These are phyloP conservation scores for Myripristis jacobus DNA, from an alignment of 2,797 vertebrate species.

Conservation along the genomic window DNA sequence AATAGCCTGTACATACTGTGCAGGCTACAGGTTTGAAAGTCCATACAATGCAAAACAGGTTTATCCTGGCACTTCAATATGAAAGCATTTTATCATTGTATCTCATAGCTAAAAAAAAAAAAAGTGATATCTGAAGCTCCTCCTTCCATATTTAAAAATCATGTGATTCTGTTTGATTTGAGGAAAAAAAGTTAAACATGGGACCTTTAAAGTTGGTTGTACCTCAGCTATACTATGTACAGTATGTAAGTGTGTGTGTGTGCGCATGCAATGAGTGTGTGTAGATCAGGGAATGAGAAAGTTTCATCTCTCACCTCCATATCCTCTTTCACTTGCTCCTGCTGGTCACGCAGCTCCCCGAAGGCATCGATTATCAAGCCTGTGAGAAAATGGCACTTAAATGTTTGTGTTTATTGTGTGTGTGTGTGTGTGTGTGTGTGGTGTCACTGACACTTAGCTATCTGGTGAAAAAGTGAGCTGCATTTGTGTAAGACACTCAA, in stretches of 20 bases:
- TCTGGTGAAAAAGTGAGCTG: not conserved
- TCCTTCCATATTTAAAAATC: too few relatives aligned
- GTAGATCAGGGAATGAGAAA: too few relatives aligned
- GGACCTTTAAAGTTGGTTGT: not conserved
- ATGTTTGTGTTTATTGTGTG: not conserved
- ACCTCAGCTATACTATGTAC: not conserved
- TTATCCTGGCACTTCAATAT: too few relatives aligned
- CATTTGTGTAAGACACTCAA: not conserved
- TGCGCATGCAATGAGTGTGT: too few relatives aligned
- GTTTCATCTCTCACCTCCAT: slow-evolving; percentile 79
- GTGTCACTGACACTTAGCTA: not conserved
- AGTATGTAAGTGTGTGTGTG: not conserved
- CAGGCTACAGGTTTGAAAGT: too few relatives aligned
- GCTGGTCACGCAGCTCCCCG: slow-evolving; percentile 84
- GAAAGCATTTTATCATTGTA: too few relatives aligned
- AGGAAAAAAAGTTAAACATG: too few relatives aligned
- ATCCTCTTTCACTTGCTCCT: slow-evolving; percentile 85
- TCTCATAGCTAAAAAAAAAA: too few relatives aligned
- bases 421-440: slow-evolving; percentile 3
- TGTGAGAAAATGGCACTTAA: slow-evolving; percentile 38
- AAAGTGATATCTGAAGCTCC: too few relatives aligned
- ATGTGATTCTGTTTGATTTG: too few relatives aligned
- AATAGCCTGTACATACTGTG: not conserved
- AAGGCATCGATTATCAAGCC: slow-evolving; percentile 86
- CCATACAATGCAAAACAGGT: too few relatives aligned